Percentiles rank a stretch among this genome's conserved stretches.
phyloP scores from a whole-genome alignment of 2,797 vertebrate species.

The Argya squamiceps region DNA sequence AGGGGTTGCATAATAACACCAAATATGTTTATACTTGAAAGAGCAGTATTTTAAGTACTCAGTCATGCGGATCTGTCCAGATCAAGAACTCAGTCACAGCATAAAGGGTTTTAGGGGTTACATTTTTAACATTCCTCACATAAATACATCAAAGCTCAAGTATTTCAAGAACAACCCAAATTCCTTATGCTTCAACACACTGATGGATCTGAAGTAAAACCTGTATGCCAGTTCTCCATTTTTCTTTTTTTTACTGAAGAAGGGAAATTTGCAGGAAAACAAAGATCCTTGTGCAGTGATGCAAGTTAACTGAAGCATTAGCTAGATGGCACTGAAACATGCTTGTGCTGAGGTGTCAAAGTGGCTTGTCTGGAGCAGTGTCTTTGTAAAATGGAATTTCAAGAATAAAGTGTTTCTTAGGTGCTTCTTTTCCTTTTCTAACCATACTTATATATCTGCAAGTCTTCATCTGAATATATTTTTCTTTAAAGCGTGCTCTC shows the following conservation, averaged over 20 bases:
- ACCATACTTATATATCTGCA: background rate
- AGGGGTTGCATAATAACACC: background rate
- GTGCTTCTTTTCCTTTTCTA: background rate
- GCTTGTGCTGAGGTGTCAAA: background rate
- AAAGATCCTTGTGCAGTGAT: background rate
- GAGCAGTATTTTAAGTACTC: conserved; percentile 12
- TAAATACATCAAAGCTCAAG: conserved; percentile 10
- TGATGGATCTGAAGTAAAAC: background rate
- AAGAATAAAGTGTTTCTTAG: background rate
- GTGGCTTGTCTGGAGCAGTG: background rate
- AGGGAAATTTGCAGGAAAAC: background rate
- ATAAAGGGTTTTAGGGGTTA: background rate
- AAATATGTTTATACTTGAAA: conserved; percentile 28
- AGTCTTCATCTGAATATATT: background rate
- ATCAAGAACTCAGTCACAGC: background rate
- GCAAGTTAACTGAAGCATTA: background rate
- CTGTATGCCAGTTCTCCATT: background rate
- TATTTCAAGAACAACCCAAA: background rate
- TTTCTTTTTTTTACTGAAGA: background rate
- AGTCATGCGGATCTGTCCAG: conserved; percentile 21
- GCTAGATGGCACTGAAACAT: conserved; percentile 44
- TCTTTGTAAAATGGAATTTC: background rate
- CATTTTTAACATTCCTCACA: conserved; percentile 14
- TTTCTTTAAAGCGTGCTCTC: background rate
- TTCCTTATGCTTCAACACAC: background rate